These are phyloP conservation scores for Gasteruption jaculator DNA, from an alignment of 2,888 invertebrate genomes.

Conservation along the genomic window DNA sequence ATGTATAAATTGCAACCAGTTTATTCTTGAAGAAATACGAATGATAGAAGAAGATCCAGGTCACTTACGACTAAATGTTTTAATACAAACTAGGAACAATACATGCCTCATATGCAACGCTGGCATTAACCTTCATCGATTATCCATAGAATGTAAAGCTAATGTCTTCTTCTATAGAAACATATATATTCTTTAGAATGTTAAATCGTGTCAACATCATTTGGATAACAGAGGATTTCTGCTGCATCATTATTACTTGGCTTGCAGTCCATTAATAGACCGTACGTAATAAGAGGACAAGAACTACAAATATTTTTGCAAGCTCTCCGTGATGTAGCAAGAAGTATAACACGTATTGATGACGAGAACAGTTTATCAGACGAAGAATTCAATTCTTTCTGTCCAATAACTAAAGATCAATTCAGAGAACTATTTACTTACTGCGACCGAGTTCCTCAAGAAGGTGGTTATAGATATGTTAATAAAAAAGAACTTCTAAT, in stretches of 20 bases:
- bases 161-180: too few relatives aligned
- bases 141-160: conserved; percentile 17
- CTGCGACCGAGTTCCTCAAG: conserved; percentile 16
- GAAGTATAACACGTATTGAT: conserved; percentile 1
- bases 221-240: conserved; percentile 16
- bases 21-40: conserved; percentile 15
- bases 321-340: conserved; percentile 14
- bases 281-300: conserved; percentile 8
- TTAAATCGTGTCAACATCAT: conserved; percentile 21
- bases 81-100: conserved; percentile 15
- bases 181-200: conserved; percentile 12
- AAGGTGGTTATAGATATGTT: conserved; percentile 14
- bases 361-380: conserved; percentile 18
- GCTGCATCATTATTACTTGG: conserved; percentile 11
- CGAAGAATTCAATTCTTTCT: conserved; percentile 16
- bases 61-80: conserved; percentile 17
- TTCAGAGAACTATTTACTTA: conserved; percentile 19
- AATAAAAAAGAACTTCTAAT: conserved; percentile 14
- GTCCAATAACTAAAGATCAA: conserved; percentile 19
- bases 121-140: conserved; percentile 11
- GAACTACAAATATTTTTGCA: conserved; percentile 17
- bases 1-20: conserved; percentile 21
- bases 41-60: conserved; percentile 17
- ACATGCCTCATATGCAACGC: conserved; percentile 16
- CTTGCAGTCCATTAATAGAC: conserved; percentile 15